These are phyloP conservation scores for Styela clava DNA, from an alignment of 23 tunicate species.

Conservation along the genomic window DNA sequence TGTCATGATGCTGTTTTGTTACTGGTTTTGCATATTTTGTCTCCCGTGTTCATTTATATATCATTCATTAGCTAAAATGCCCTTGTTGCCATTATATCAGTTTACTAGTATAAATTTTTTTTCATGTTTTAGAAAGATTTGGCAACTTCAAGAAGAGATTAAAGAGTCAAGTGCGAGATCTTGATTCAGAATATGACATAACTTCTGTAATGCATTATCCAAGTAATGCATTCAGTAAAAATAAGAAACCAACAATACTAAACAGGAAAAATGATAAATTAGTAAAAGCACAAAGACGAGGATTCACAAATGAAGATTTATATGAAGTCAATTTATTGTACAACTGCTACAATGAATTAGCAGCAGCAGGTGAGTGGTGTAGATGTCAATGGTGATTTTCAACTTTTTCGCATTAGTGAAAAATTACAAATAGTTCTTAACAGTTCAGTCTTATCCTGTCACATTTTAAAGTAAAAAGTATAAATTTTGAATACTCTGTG, in stretches of 20 bases:
- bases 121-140: background rate
- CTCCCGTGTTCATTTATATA: too few relatives aligned
- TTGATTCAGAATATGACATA: background rate
- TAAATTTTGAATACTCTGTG: too few relatives aligned
- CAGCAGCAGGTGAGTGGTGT: background rate
- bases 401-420: too few relatives aligned
- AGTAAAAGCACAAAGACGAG: background rate
- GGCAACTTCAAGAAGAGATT: background rate
- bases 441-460: too few relatives aligned
- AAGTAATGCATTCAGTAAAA: conserved; percentile 1
- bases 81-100: too few relatives aligned
- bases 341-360: background rate
- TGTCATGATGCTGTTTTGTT: too few relatives aligned
- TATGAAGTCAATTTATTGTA: conserved; percentile 4
- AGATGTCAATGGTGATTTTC: too few relatives aligned
- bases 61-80: too few relatives aligned
- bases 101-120: too few relatives aligned
- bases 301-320: conserved; percentile 5
- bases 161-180: background rate
- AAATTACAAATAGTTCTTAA: too few relatives aligned
- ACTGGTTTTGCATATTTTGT: too few relatives aligned
- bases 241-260: background rate
- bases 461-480: too few relatives aligned
- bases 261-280: background rate
- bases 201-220: background rate